Evolutionary conservation across 2,888 invertebrate species (phyloP), one percentile per base, ranked within the genome.

Genomic region (Drosophila stalkeri): DNA sequence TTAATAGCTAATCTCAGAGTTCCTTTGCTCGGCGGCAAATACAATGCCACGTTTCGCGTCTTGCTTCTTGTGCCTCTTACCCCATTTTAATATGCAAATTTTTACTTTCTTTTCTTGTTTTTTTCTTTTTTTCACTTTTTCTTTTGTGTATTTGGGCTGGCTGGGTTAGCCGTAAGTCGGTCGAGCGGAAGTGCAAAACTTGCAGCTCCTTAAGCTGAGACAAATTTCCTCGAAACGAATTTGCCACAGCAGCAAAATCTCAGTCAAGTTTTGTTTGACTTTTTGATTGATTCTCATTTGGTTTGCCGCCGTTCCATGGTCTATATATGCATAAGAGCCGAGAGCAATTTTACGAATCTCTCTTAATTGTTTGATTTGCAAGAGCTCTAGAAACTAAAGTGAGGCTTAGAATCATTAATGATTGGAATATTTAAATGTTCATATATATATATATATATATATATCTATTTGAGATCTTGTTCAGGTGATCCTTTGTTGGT

Each of bases 1-100:
- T 82, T 82, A 84, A 78, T 87, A 75, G 73, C 71, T 78, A 80
- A 82, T 72, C 61, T 69, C 44, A 31, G 54, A 37, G 54, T 44
- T 54, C 23, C 49, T 39, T 46, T 61, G 41, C 39, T 49, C 27
- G 49, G 52, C 55, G 35, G 52, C n/a, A n/a, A 49, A 49, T 33
- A 37, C 43, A 62, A 35, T 56, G 31, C 31, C 1, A 16, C 27
- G 54, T 35, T 16, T 49, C 39, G 16, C 16, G 39, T 16, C 5
- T 27, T 39, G 39, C 39, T 6, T 7, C 39, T 16, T 16, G 27
- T 52, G 35, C n/a, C 31, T 16, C 41, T 5, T 41, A 4, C 49
- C n/a, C 46, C 43, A 60, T 52, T 65, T 59, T 33, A 54, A 75
- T 72, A 85, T 87, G 85, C 75, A 80, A 86, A 83, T 83, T 63